Conservation (phyloP, 2,888 invertebrate genomes). For the Pterostichus madidus region DNA sequence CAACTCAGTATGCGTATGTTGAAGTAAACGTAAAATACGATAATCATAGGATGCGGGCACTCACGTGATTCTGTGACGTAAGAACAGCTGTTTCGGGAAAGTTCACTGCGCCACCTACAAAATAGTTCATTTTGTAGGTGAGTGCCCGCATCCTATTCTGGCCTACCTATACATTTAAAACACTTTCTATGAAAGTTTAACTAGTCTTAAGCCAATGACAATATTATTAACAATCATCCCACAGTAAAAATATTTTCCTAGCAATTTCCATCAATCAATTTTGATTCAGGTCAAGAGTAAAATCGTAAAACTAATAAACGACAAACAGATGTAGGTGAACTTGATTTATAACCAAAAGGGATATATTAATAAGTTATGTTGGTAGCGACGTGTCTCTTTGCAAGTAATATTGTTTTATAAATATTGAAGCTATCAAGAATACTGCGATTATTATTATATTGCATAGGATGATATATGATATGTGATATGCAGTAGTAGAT, state of each 20-base stretch:
- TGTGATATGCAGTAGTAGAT: background rate
- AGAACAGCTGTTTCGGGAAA: too few relatives aligned
- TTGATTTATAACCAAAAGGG: conserved; percentile 16
- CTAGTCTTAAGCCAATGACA: background rate
- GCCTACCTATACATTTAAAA: too few relatives aligned
- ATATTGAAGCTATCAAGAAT: background rate
- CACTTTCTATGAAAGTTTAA: too few relatives aligned
- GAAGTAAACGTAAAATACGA: too few relatives aligned
- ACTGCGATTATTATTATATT: background rate
- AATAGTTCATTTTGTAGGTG: too few relatives aligned
- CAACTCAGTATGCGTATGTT: too few relatives aligned
- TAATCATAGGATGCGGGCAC: too few relatives aligned
- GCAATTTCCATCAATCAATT: conserved; percentile 16
- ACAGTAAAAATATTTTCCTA: background rate
- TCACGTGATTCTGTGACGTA: too few relatives aligned
- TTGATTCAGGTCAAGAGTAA: conserved; percentile 35
- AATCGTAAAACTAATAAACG: conserved; percentile 10
- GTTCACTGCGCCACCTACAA: too few relatives aligned
- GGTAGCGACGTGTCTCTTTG: conserved; percentile 5
- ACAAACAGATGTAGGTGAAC: conserved; percentile 22
- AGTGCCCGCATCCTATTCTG: too few relatives aligned
- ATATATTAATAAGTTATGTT: conserved; percentile 7
- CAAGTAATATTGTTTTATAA: background rate
- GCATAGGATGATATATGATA: background rate
- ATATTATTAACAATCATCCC: background rate